phyloP scores from a whole-genome alignment of 2,888 invertebrate genomes.

The Netelia melanura region DNA sequence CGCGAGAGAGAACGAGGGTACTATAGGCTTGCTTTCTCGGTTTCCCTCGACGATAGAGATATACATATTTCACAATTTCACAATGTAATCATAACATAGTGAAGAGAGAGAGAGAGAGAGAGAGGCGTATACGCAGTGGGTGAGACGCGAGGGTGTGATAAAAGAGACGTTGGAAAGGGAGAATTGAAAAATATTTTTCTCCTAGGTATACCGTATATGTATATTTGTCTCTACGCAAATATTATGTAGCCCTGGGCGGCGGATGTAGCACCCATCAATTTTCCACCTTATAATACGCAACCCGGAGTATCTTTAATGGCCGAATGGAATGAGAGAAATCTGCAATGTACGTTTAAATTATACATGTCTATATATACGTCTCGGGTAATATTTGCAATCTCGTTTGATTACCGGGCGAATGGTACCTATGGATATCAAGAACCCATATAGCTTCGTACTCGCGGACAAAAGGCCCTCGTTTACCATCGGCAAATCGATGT shows the following conservation, averaged over 20 bases:
- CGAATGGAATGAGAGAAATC: neutral
- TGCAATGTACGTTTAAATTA: neutral
- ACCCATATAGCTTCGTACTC: slow-evolving; percentile 19
- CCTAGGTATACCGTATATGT: neutral
- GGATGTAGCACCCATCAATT: slow-evolving; percentile 31
- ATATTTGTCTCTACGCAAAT: neutral
- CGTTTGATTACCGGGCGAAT: slow-evolving; percentile 47
- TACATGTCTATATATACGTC: slow-evolving; percentile 7
- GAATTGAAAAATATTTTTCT: slow-evolving; percentile 40
- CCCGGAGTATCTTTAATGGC: slow-evolving; percentile 42
- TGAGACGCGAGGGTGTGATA: neutral
- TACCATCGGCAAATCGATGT: neutral
- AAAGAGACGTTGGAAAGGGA: neutral
- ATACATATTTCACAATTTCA: slow-evolving; percentile 28
- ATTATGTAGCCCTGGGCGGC: slow-evolving; percentile 8
- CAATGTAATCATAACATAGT: slow-evolving; percentile 25
- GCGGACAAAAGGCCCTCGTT: slow-evolving; percentile 19
- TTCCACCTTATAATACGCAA: slow-evolving; percentile 34
- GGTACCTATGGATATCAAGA: neutral
- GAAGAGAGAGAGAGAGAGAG: neutral
- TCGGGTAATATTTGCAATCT: slow-evolving; percentile 45
- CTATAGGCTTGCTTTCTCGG: neutral
- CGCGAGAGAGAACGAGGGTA: slow-evolving; percentile 13
- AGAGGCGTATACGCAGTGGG: neutral
- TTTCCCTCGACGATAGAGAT: slow-evolving; percentile 8